phyloP scores from a whole-genome alignment of 2,113 vertebrate genomes.

The Engraulis encrasicolus region DNA sequence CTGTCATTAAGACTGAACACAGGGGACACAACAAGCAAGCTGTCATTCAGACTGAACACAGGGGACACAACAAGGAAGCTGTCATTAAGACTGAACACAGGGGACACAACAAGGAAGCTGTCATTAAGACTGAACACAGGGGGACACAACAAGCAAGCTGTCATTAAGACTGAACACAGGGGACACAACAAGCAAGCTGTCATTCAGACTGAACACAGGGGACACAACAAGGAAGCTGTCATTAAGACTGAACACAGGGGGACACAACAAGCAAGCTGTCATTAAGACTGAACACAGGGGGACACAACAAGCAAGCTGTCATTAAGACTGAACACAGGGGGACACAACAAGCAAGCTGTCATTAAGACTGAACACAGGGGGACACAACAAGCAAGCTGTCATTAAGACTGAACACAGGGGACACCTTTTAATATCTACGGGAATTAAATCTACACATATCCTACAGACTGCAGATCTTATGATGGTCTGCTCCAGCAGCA shows the following conservation, averaged over 20 bases:
- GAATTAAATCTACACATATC: background rate
- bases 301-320: constrained; percentile 85
- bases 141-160: no score
- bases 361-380: no score
- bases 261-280: constrained; percentile 85
- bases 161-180: constrained; percentile 73
- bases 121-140: constrained; percentile 73
- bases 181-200: no score
- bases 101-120: no score
- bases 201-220: constrained; percentile 72
- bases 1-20: constrained; percentile 77
- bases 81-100: constrained; percentile 74
- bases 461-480: background rate
- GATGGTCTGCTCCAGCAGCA: constrained; percentile 83
- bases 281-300: no score
- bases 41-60: constrained; percentile 76
- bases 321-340: no score
- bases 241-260: constrained; percentile 71
- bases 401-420: constrained; percentile 74
- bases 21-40: constrained; percentile 30
- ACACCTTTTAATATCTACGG: background rate
- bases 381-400: constrained; percentile 85
- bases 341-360: constrained; percentile 85
- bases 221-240: no score
- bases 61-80: no score